phyloP scores from a whole-genome alignment of 2,113 vertebrate genomes.

The Fregetta grallaria region DNA sequence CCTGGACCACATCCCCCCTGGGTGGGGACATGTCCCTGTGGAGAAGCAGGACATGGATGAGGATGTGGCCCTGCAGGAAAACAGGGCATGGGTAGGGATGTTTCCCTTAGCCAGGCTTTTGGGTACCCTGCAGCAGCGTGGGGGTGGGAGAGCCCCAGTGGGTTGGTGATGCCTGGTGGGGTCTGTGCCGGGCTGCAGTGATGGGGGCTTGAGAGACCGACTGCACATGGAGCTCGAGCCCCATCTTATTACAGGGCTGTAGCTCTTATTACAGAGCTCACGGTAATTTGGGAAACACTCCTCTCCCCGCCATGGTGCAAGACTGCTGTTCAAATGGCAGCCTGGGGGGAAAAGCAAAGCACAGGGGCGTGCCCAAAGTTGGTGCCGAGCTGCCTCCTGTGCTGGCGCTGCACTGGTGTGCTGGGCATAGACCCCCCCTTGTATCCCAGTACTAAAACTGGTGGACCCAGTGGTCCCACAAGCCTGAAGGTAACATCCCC shows the following conservation, averaged over 20 bases:
- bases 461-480: background rate
- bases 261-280: background rate
- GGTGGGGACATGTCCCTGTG: too few relatives aligned
- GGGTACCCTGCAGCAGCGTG: background rate
- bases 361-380: background rate
- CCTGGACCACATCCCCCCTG: background rate
- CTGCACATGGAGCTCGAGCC: background rate
- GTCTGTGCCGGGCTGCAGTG: background rate
- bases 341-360: background rate
- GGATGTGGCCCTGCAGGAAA: too few relatives aligned
- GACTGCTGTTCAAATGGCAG: background rate
- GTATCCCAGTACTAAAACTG: background rate
- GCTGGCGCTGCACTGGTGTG: background rate
- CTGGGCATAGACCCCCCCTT: too few relatives aligned
- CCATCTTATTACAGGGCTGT: too few relatives aligned
- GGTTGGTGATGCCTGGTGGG: fast-evolving
- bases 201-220: background rate
- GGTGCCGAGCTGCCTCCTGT: background rate
- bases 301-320: background rate
- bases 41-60: too few relatives aligned
- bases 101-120: background rate
- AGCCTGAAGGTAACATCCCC: background rate
- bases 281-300: background rate
- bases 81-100: too few relatives aligned
- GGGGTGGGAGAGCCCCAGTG: fast-evolving